Conservation (phyloP, 2,797 vertebrate species). For the Acrocephalus scirpaceus region DNA sequence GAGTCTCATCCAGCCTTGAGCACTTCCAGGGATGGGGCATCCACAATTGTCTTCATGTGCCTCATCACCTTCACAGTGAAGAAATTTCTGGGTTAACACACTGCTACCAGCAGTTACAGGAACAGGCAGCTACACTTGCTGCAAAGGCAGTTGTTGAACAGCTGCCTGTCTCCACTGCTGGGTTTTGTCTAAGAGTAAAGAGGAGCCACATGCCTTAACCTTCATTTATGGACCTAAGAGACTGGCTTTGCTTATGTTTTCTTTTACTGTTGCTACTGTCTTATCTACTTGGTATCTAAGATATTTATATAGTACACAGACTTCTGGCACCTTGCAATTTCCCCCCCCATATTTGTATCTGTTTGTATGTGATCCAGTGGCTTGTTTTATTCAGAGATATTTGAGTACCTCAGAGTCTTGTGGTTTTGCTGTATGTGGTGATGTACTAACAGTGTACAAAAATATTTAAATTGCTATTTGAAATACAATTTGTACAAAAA, state of each 20-base stretch:
- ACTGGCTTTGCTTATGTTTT: constrained; percentile 27
- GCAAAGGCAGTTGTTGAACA: neutral
- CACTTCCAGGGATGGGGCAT: neutral
- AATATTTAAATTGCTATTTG: constrained; percentile 31
- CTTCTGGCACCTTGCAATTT: neutral
- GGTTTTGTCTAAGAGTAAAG: neutral
- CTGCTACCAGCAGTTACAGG: neutral
- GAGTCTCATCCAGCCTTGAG: neutral
- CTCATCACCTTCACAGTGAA: neutral
- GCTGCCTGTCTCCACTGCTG: neutral
- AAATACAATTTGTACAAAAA: constrained; percentile 40
- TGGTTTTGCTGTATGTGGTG: constrained; percentile 14
- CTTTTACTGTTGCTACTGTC: constrained; percentile 5
- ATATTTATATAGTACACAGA: neutral
- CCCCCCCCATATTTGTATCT: neutral
- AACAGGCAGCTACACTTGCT: neutral
- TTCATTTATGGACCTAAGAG: neutral
- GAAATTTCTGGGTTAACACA: neutral
- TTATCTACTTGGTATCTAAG: constrained; percentile 14
- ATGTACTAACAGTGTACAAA: neutral
- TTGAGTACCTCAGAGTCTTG: neutral
- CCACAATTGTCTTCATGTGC: neutral
- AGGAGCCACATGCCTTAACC: neutral
- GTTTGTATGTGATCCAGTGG: neutral
- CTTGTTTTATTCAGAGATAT: neutral